A percentile compares a stretch with the other conserved stretches of the same genome.
These are phyloP conservation scores for Syngnathus scovelli DNA, from an alignment of 2,113 vertebrate genomes.

Conservation along the genomic window DNA sequence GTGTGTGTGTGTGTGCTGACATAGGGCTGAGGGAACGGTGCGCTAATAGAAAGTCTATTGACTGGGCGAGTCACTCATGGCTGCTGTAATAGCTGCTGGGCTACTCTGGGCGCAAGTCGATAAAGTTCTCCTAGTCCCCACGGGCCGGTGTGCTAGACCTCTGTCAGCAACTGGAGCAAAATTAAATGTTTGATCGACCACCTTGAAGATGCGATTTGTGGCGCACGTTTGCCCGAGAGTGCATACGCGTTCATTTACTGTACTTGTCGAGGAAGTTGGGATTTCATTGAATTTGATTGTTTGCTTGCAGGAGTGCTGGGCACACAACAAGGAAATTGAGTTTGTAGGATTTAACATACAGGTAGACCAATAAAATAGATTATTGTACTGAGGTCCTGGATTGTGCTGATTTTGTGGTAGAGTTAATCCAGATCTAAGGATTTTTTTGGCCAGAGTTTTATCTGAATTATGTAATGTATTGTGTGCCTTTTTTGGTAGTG, in stretches of 20 bases:
- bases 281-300: background rate
- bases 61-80: constrained; percentile 61
- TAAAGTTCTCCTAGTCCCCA: constrained; percentile 58
- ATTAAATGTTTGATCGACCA: constrained; percentile 69
- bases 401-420: background rate
- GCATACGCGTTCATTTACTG: background rate
- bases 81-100: constrained; percentile 60
- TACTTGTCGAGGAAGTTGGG: background rate
- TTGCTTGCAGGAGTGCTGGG: background rate
- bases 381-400: no score
- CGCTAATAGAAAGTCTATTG: constrained; percentile 69
- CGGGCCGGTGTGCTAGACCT: constrained; percentile 48
- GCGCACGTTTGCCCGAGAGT: constrained; percentile 12
- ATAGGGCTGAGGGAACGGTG: constrained; percentile 47
- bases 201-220: constrained; percentile 45
- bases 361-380: background rate
- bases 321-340: background rate
- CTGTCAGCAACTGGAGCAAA: constrained; percentile 62
- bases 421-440: no score
- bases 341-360: background rate
- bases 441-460: background rate
- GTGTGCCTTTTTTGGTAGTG: constrained; percentile 18
- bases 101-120: constrained; percentile 55
- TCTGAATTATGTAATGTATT: background rate
- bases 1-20: constrained; percentile 36